Conservation (phyloP, 2,113 vertebrate species). For the Poicephalus gulielmi region DNA sequence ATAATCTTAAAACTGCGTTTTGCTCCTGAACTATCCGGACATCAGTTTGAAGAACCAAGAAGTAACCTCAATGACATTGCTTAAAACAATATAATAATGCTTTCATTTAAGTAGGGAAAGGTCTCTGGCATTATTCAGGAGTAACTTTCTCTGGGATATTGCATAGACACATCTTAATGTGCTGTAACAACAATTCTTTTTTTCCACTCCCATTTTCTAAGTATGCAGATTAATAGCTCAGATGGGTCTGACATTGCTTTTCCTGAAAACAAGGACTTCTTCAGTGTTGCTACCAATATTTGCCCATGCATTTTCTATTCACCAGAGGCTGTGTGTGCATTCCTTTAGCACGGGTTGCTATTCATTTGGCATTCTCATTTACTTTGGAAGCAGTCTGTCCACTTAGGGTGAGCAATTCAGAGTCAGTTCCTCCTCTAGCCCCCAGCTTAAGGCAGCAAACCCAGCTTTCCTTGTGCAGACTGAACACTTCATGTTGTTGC, state of each 20-base stretch:
- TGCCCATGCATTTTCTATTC: not conserved
- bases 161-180: not conserved
- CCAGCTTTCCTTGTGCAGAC: fast-evolving
- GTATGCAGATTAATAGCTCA: not conserved
- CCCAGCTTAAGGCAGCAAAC: not conserved
- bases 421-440: not conserved
- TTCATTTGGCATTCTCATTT: not conserved
- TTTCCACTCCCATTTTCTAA: not conserved
- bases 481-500: not conserved
- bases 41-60: not conserved
- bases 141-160: not conserved
- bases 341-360: not conserved
- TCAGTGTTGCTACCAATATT: not conserved
- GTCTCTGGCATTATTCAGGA: not conserved
- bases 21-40: not conserved
- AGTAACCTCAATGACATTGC: not conserved
- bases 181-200: not conserved
- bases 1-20: conserved; percentile 10
- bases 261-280: not conserved
- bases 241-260: not conserved
- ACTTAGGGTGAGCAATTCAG: not conserved
- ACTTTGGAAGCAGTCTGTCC: not conserved
- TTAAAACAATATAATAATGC: not conserved
- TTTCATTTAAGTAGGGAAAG: not conserved
- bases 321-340: not conserved